A percentile compares a stretch with the other conserved stretches of the same genome.
These are phyloP conservation scores for Caenorhabditis panamensis DNA, from an alignment of 2,888 invertebrate species.

Conservation along the genomic window DNA sequence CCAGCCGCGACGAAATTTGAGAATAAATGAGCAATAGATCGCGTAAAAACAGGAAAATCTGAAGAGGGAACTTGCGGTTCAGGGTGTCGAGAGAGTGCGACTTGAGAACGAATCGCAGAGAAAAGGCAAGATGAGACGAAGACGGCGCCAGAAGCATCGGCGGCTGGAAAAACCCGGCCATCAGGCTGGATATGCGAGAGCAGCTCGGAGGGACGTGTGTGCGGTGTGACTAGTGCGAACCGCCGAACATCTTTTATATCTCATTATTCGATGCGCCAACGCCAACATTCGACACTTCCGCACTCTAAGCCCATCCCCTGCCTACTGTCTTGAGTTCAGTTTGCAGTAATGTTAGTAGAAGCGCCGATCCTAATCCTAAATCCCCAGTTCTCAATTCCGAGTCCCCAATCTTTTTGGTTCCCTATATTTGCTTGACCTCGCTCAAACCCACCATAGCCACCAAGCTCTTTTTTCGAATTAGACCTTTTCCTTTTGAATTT, in stretches of 20 bases:
- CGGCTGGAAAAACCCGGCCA: conserved; percentile 43
- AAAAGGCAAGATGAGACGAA: conserved; percentile 59
- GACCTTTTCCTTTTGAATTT: conserved; percentile 56
- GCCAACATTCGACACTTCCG: conserved; percentile 38
- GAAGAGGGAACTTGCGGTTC: conserved; percentile 61
- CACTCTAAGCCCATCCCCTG: conserved; percentile 13
- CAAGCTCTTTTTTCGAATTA: conserved; percentile 48
- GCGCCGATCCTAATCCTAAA: no score
- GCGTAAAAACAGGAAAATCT: conserved; percentile 64
- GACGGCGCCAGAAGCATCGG: conserved; percentile 56
- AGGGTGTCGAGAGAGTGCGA: conserved; percentile 54
- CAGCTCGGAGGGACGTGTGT: conserved; percentile 15
- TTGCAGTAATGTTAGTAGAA: not conserved
- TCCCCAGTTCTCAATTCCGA: not conserved
- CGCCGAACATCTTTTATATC: conserved; percentile 50
- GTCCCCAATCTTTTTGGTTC: not conserved
- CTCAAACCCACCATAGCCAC: conserved; percentile 4
- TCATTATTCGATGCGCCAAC: conserved; percentile 49
- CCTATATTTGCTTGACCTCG: conserved; percentile 6
- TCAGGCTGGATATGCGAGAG: conserved; percentile 52
- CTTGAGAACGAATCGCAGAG: conserved; percentile 49
- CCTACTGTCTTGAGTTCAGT: conserved; percentile 2
- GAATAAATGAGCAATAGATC: conserved; percentile 67
- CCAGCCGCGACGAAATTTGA: conserved; percentile 63
- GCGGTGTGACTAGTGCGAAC: conserved; percentile 35